Conservation (phyloP, 2,797 vertebrate genomes). For the Sparidentex hasta region DNA sequence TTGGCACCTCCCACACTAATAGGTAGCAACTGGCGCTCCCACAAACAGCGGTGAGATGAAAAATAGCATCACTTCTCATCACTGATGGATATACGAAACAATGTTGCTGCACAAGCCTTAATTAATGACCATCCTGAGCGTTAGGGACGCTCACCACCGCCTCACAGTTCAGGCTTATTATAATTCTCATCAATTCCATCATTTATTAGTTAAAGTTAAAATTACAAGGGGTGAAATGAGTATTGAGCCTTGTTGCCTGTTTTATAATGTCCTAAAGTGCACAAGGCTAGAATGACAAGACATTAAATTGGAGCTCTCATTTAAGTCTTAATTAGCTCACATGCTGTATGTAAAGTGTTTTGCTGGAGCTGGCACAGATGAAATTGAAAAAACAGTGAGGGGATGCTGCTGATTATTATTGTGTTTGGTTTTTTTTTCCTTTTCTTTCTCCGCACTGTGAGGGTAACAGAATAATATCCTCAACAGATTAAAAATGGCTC, state of each 20-base stretch:
- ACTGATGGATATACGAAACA: neutral
- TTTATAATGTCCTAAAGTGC: constrained; percentile 23
- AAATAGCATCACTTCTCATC: neutral
- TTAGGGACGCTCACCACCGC: neutral
- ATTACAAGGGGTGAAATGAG: constrained; percentile 22
- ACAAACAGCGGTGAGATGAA: neutral
- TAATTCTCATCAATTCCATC: constrained; percentile 29
- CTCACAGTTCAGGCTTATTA: neutral
- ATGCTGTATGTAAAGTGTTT: constrained; percentile 37
- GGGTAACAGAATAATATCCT: neutral
- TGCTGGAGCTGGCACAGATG: constrained; percentile 9
- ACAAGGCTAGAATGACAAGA: constrained; percentile 15
- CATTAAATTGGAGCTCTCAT: constrained; percentile 21
- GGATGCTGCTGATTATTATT: constrained; percentile 15
- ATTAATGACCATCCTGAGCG: constrained; percentile 3
- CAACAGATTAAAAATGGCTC: constrained; percentile 1
- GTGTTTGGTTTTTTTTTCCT: constrained; percentile 6
- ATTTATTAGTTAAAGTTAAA: constrained; percentile 31
- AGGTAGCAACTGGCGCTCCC: neutral
- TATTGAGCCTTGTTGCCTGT: neutral
- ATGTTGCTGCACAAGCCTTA: neutral
- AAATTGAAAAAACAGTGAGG: constrained; percentile 22
- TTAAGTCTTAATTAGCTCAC: constrained; percentile 46
- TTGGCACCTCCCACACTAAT: neutral
- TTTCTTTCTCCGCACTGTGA: neutral